Percentiles rank a stretch among this genome's conserved stretches.
Evolutionary conservation across 2,797 vertebrate species (phyloP).

Genomic region (Myioborus miniatus): DNA sequence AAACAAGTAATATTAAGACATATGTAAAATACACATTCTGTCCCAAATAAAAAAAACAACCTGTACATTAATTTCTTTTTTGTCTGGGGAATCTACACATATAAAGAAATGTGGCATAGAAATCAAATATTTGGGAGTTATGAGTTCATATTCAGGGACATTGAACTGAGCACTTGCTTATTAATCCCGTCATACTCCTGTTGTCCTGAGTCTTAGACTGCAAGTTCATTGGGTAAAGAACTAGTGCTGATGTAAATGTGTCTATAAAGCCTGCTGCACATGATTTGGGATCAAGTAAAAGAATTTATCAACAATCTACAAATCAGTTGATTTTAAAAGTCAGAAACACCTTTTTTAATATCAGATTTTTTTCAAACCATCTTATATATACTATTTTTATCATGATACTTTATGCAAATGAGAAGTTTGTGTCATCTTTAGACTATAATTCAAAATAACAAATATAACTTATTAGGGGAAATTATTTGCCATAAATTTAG

Average conservation of each 20-base stretch:
- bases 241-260: not conserved
- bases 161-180: not conserved
- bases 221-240: not conserved
- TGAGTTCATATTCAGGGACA: not conserved
- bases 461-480: not conserved
- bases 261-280: not conserved
- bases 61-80: not conserved
- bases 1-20: not conserved
- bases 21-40: not conserved
- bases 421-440: not conserved
- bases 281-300: not conserved
- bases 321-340: not conserved
- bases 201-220: not conserved
- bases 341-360: not conserved
- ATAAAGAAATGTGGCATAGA: not conserved
- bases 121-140: not conserved
- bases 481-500: not conserved
- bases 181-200: not conserved
- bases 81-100: not conserved
- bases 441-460: not conserved
- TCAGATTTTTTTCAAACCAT: not conserved
- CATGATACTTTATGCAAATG: not conserved
- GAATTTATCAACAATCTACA: not conserved
- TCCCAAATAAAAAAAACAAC: not conserved
- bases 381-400: not conserved